Evolutionary conservation across 2,888 invertebrate species (phyloP).

Genomic region (Gymnoscelis rufifasciata): DNA sequence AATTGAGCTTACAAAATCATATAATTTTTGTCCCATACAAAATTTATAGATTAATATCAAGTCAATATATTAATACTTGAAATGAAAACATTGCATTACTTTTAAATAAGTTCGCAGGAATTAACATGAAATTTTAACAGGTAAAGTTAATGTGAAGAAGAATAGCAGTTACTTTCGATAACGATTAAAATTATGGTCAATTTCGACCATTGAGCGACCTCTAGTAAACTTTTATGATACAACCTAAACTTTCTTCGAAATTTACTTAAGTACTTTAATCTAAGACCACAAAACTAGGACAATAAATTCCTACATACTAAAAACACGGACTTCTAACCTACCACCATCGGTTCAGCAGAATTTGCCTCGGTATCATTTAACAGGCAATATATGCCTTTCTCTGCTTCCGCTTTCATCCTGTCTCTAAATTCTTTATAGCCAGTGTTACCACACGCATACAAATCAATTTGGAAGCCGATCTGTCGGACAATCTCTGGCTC

Average conservation of each 20-base stretch:
- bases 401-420: conserved; percentile 40
- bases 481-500: conserved; percentile 35
- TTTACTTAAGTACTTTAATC: not conserved
- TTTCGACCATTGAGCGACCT: too few species aligned
- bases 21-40: too few species aligned
- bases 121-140: too few species aligned
- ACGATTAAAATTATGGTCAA: too few species aligned
- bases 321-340: conserved; percentile 26
- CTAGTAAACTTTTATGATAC: too few species aligned
- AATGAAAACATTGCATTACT: too few species aligned
- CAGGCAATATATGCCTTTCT: conserved; percentile 33
- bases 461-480: conserved; percentile 53
- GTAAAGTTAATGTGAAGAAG: too few species aligned
- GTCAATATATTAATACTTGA: too few species aligned
- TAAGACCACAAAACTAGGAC: not conserved
- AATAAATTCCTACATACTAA: not conserved
- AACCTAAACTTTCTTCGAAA: not conserved
- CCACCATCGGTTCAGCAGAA: conserved; percentile 31
- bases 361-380: conserved; percentile 16
- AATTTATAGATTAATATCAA: too few species aligned
- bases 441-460: conserved; percentile 45
- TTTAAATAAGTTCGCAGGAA: too few species aligned
- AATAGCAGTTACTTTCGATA: too few species aligned
- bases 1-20: too few species aligned
- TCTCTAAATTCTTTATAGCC: conserved; percentile 44